These are phyloP conservation scores for Natator depressus DNA, from an alignment of 2,113 vertebrate species.

Conservation along the genomic window DNA sequence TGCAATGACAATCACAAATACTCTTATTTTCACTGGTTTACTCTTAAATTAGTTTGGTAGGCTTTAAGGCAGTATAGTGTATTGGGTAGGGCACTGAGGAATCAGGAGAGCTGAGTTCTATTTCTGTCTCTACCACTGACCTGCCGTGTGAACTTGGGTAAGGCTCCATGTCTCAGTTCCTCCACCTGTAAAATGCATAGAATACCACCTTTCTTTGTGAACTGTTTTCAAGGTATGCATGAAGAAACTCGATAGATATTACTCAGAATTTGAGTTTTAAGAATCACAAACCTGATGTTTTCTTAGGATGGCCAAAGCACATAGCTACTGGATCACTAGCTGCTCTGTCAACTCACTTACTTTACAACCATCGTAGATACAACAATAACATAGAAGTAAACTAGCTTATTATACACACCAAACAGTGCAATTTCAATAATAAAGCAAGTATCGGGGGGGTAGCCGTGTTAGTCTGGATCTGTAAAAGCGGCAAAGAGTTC, in stretches of 20 bases:
- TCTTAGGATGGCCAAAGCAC: not conserved
- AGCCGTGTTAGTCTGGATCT: too few relatives aligned
- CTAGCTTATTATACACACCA: not conserved
- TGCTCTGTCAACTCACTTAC: not conserved
- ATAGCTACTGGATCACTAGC: not conserved
- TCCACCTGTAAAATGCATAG: not conserved
- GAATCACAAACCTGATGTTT: not conserved
- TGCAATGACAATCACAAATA: not conserved
- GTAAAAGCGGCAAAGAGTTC: too few relatives aligned
- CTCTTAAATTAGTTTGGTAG: not conserved
- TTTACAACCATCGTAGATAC: not conserved
- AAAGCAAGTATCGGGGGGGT: not conserved
- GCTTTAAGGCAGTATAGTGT: not conserved
- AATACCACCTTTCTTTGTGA: not conserved
- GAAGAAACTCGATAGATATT: not conserved
- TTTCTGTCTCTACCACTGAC: not conserved
- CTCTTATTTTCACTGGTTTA: not conserved
- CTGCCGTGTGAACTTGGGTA: not conserved
- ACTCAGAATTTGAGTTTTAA: not conserved
- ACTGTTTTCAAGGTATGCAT: not conserved
- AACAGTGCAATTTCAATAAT: not conserved
- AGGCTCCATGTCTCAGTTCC: not conserved
- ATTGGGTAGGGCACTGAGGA: not conserved
- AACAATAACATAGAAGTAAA: not conserved
- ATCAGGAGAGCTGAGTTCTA: not conserved